Base-by-base conservation (phyloP, 2,113 vertebrate species). In the Esox niger region DNA sequence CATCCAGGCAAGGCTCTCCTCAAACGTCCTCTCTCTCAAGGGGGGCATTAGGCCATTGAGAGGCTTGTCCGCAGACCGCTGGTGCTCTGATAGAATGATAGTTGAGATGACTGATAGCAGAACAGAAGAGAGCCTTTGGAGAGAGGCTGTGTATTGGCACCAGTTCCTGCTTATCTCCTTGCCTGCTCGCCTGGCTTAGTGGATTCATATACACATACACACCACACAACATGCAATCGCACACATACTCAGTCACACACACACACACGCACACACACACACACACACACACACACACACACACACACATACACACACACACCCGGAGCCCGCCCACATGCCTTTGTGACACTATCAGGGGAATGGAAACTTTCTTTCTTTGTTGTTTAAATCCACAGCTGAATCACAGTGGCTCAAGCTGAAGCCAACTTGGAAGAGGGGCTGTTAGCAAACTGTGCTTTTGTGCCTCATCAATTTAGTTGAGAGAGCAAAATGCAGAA, bases 401-500 rank as follows among this genome's bases (percentile, higher is more conserved):
- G 70, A 60, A 59, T 31, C 56, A 31, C 56, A 59, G 10, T 31
- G 56, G 56, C 13, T 15, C 29, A 74, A 69, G 64, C 59, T 62
- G 38, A 74, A 56, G 77, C 75, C 74, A 73, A 83, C 73, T 84
- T 49, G 66, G 68, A 82, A 69, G 21, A 27, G 68, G 69, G 74
- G 82, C 73, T 82, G 58, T 80, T 78, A 32, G 64, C 69, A 77
- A 70, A 69, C 70, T 79, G 75, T 73, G 80, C 29, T 66, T 54
- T 68, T 64, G 20, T 32, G 56, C 58, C 17, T 17, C 59, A 61
- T 61, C n/a, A 35, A 2, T 61, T 61, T 35, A 33, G 30, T 73
- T 70, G 81, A 74, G 67, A 27, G 59, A 64, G 57, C 78, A 75
- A 70, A 60, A 26, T 56, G 57, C 47, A 27, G 55, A 61, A 5